Conservation (phyloP, 2,888 invertebrate genomes). For the Phyto melanocephala region DNA sequence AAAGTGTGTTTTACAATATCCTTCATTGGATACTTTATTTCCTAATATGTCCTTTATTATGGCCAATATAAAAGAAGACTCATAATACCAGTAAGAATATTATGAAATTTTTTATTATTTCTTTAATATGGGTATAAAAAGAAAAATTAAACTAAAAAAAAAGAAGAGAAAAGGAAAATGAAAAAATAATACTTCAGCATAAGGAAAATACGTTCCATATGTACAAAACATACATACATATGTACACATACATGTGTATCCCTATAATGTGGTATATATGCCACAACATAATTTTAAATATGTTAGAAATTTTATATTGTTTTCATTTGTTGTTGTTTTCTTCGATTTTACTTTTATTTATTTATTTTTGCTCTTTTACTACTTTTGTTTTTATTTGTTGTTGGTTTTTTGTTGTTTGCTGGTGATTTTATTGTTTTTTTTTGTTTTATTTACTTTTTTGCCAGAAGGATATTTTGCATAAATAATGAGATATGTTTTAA, state of each 20-base stretch:
- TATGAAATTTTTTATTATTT: background rate
- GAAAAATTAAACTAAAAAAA: no score
- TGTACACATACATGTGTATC: background rate
- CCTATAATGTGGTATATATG: background rate
- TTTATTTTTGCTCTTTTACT: background rate
- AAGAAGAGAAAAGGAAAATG: conserved; percentile 4
- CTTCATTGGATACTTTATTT: no score
- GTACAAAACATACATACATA: background rate
- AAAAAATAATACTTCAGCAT: background rate
- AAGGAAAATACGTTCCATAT: background rate
- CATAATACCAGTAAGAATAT: background rate
- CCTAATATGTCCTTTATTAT: conserved; percentile 47
- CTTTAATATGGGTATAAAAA: background rate
- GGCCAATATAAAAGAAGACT: conserved; percentile 18
- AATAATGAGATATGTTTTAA: conserved; percentile 11
- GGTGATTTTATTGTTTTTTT: no score
- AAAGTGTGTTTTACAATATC: no score
- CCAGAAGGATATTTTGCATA: conserved; percentile 40
- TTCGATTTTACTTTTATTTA: background rate
- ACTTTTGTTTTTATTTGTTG: background rate
- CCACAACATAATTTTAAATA: conserved; percentile 23
- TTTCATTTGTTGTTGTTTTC: background rate
- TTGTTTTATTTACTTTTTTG: background rate
- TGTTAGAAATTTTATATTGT: conserved; percentile 24
- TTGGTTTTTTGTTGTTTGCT: background rate